phyloP scores from a whole-genome alignment of 2,113 vertebrate genomes.

The Xiphophorus couchianus region DNA sequence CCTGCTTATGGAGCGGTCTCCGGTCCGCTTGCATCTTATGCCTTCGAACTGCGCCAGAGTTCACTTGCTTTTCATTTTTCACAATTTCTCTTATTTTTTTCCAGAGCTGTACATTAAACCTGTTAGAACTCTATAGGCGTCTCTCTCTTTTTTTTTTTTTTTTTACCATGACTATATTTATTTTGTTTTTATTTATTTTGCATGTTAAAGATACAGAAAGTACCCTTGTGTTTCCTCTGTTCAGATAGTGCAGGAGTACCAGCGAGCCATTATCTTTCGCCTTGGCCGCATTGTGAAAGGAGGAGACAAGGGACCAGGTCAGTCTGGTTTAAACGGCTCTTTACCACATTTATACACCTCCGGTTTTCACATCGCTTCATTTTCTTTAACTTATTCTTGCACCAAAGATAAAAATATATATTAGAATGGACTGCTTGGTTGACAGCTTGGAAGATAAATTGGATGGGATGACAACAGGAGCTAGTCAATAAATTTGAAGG shows the following conservation, averaged over 20 bases:
- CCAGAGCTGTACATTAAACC: too few species aligned
- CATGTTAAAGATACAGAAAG: too few species aligned
- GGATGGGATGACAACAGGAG: too few species aligned
- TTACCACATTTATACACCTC: neutral
- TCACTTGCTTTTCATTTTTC: too few species aligned
- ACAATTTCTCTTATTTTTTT: too few species aligned
- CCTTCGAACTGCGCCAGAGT: neutral
- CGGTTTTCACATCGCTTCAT: neutral
- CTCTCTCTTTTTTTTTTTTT: neutral
- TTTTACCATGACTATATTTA: neutral
- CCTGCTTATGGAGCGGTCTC: too few species aligned
- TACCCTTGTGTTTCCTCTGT: neutral
- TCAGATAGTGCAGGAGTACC: conserved; percentile 38
- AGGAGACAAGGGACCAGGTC: conserved; percentile 32
- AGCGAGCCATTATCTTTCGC: conserved; percentile 36
- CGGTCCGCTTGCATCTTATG: too few species aligned
- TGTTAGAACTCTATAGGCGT: neutral
- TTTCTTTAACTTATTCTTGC: neutral
- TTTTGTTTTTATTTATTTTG: neutral
- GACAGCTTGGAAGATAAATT: too few species aligned
- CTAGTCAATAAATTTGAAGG: too few species aligned
- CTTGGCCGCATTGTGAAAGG: conserved; percentile 28
- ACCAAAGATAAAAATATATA: neutral
- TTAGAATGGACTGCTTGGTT: too few species aligned
- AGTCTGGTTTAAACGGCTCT: neutral